Evolutionary conservation across 2,797 vertebrate genomes (phyloP).

Genomic region (Aldrovandia affinis): DNA sequence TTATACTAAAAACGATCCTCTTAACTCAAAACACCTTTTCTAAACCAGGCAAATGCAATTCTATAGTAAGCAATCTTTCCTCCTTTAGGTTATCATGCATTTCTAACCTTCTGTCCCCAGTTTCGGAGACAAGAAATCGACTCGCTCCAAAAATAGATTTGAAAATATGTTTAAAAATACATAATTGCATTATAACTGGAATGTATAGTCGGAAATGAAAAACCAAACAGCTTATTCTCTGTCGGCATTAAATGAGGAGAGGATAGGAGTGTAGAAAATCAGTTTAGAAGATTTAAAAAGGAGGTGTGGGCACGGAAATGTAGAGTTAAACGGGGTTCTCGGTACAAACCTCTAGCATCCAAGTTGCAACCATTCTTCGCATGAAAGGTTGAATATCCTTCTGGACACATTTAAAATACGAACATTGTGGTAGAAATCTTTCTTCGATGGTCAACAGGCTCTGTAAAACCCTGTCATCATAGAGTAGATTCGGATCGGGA

Average conservation of each 20-base stretch:
- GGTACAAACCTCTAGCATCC: conserved; percentile 95
- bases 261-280: conserved; percentile 39
- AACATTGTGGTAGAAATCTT: conserved; percentile 86
- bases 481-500: conserved; percentile 85
- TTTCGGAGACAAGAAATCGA: conserved; percentile 44
- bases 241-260: conserved; percentile 38
- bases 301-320: conserved; percentile 61
- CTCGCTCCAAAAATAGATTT: conserved; percentile 55
- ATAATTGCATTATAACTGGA: conserved; percentile 43
- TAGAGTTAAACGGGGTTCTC: conserved; percentile 51
- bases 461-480: conserved; percentile 88
- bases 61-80: neutral
- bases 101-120: conserved; percentile 38
- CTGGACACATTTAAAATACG: conserved; percentile 92
- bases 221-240: conserved; percentile 28
- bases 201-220: conserved; percentile 46
- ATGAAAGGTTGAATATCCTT: conserved; percentile 93
- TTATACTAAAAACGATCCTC: conserved; percentile 63
- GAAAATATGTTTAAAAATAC: conserved; percentile 51
- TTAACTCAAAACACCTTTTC: conserved; percentile 47
- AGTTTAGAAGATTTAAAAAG: conserved; percentile 51
- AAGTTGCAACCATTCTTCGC: conserved; percentile 92
- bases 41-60: conserved; percentile 29
- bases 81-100: neutral
- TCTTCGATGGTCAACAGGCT: conserved; percentile 90